Evolutionary conservation across 2,113 vertebrate genomes (phyloP), one percentile per base, ranked within the genome.

Genomic region (Hydropotes inermis): DNA sequence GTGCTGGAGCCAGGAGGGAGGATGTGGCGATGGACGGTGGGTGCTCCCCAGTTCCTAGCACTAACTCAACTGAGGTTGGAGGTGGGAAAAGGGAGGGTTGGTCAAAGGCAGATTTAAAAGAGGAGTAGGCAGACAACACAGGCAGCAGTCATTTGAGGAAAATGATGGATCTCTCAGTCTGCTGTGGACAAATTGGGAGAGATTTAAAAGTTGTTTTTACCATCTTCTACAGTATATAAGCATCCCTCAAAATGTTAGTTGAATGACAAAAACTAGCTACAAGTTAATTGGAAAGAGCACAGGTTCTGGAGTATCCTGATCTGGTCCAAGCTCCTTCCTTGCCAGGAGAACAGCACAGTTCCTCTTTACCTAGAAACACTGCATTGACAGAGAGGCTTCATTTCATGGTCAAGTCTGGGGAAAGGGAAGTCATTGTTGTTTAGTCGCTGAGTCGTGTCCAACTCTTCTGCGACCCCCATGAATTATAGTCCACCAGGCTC

Each of bases 21-120:
- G 33, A 7, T 0, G 0, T 15, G 85, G 78, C 33, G 3, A 3
- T 17, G 83, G 74, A 81, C 1, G 0, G 33, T 52, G 64, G 45
- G 61, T 94, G 36, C 60, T 70, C 61, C 39, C 83, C 33, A 14
- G 87, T 93, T 98, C 91, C 89, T 93, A 95, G 82, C 76, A 88
- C 93, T 28, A 8, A 91, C 87, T 89, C 93, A 13, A 2, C 6
- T 1, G 64, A 87, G 87, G 39, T 27, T 36, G 39, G 84, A 92
- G 60, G 25, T 89, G 58, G 57, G 54, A 58, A 89, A 76, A 13
- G 27, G 23, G 70, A 82, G 39, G 30, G 57, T 6, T 76, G 64
- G 74, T 28, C 60, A 67, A 60, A 89, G 28, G 52, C n/a, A 30
- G 74, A 91, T 61, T 23, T 47, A 52, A 90, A 87, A n/a, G 33